Conservation (phyloP, 2,888 invertebrate species). For the Drosophila limbata region DNA sequence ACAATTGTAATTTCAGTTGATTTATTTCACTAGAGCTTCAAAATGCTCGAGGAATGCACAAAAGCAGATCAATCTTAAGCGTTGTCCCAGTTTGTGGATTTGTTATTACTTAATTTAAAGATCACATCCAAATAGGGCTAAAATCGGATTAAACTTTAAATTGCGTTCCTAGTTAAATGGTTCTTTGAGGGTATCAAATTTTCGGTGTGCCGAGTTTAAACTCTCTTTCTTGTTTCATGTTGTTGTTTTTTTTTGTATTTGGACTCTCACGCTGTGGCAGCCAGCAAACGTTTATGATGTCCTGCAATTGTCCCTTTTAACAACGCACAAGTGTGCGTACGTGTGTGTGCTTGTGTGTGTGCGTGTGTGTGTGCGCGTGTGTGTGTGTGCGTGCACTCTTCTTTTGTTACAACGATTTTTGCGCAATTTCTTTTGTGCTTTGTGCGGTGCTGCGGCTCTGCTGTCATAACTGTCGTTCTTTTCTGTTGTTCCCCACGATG, state of each 20-base stretch:
- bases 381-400: constrained; percentile 61
- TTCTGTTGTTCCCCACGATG: constrained; percentile 54
- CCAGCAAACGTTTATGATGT: constrained; percentile 75
- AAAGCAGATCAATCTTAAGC: too few relatives aligned
- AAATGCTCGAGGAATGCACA: too few relatives aligned
- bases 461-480: constrained; percentile 80
- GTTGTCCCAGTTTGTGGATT: too few relatives aligned
- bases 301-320: constrained; percentile 76
- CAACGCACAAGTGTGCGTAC: constrained; percentile 47
- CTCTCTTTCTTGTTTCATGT: not conserved
- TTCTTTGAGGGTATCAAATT: not conserved
- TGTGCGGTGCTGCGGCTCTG: constrained; percentile 63
- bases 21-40: too few relatives aligned
- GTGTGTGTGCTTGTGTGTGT: constrained; percentile 21
- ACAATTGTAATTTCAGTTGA: too few relatives aligned
- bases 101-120: too few relatives aligned
- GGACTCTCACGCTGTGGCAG: constrained; percentile 35
- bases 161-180: too few relatives aligned
- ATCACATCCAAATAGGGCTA: too few relatives aligned
- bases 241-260: constrained; percentile 12
- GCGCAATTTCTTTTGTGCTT: constrained; percentile 79
- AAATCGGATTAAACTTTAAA: too few relatives aligned
- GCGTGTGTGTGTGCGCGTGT: constrained; percentile 22
- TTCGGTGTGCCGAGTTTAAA: not conserved
- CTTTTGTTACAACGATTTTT: constrained; percentile 80